Base-by-base conservation (phyloP, 2,888 invertebrate species). In the Tiphia femorata region DNA sequence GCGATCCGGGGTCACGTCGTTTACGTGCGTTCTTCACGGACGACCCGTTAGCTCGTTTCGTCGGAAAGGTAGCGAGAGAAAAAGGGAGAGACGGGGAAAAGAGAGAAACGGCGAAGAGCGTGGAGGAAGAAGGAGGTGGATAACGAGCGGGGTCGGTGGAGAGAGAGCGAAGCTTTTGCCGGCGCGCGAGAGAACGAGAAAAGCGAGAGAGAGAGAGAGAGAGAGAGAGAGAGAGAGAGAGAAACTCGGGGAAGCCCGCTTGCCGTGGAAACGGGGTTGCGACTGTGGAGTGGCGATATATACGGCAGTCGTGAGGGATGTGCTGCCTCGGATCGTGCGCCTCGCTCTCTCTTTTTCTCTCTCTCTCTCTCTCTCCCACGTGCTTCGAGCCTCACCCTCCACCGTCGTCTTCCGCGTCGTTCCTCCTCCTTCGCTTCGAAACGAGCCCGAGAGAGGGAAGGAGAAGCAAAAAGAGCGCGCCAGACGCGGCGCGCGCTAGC, bases 261-360 rank as follows among this genome's bases (percentile, higher is more conserved):
- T 49, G 60, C 17, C 50, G 49, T 60, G 38, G 61, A 59, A 61
- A 54, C 54, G 54, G 61, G 58, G 60, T 54, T 52, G 59, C 38
- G 29, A 46, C 51, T 41, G 47, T 49, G 44, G 43, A 58, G 47
- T 37, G 49, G 23, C 51, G 23, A 49, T 60, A 60, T 52, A 43
- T 38, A 43, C 41, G 29, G 50, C 48, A 50, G 53, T 19, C 23
- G 29, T 60, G 61, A 59, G 49, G 49, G 43, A 61, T 61, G 54
- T 42, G 51, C 30, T 50, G 58, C 58, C 51, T 43, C 51, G 43
- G 51, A 42, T 47, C 57, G 43, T 57, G 58, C 43, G 35, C 27
- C 51, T 56, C 47, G 27, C 50, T 56, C 37, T 25, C 46, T 35
- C 25, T 49, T 29, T 48, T 17, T 51, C 46, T 46, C 20, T 29